Evolutionary conservation across 2,113 vertebrate species (phyloP).

Genomic region (Ochotona princeps): DNA sequence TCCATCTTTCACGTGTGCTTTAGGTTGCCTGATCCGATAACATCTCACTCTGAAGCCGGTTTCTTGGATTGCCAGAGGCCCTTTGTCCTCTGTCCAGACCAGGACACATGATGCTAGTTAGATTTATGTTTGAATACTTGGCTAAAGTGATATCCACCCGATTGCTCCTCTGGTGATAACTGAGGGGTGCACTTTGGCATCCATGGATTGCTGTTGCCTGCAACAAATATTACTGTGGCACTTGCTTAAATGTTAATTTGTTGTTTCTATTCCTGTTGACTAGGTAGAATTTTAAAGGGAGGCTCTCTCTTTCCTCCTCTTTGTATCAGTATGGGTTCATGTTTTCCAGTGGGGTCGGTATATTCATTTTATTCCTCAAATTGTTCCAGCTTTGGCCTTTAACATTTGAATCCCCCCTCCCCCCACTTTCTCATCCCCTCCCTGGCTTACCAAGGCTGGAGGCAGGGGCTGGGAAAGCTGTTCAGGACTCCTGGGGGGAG

Average conservation of each 20-base stretch:
- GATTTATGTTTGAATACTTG: not conserved
- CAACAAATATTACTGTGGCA: not conserved
- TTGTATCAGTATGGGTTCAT: not conserved
- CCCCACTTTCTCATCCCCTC: too few species aligned
- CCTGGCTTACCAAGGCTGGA: too few species aligned
- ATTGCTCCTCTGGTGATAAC: constrained; percentile 51
- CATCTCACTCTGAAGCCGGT: not conserved
- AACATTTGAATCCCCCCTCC: not conserved
- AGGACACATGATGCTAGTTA: not conserved
- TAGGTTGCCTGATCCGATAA: not conserved
- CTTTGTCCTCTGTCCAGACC: not conserved
- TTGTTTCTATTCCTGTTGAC: not conserved
- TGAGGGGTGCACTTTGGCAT: constrained; percentile 15
- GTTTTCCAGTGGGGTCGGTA: not conserved
- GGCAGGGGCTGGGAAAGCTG: not conserved
- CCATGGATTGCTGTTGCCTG: constrained; percentile 29
- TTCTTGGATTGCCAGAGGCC: not conserved
- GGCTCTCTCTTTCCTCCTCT: constrained; percentile 8
- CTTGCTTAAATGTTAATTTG: constrained; percentile 40
- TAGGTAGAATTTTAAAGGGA: constrained; percentile 29
- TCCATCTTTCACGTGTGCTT: not conserved
- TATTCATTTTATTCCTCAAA: constrained; percentile 22
- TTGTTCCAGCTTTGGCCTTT: not conserved
- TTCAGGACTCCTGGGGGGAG: not conserved
- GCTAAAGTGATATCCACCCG: not conserved